Evolutionary conservation across 2,888 invertebrate species (phyloP).

Genomic region (Margaritifera margaritifera): DNA sequence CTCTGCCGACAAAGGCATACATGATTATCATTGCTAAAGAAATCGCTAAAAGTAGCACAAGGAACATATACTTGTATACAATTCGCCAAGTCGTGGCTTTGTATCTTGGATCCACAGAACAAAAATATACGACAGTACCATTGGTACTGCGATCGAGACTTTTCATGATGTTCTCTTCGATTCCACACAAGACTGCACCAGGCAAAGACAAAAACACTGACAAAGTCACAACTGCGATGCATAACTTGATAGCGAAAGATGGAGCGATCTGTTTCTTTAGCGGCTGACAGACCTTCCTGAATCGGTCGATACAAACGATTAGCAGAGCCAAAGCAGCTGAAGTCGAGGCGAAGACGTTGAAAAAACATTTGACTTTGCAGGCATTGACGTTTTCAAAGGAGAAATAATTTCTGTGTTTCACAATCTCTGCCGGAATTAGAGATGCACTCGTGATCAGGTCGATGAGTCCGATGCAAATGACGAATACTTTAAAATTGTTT

Average conservation of each 20-base stretch:
- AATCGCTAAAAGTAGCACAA: conserved; percentile 22
- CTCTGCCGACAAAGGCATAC: conserved; percentile 29
- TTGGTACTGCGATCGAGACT: conserved; percentile 21
- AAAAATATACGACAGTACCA: conserved; percentile 27
- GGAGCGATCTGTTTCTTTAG: conserved; percentile 30
- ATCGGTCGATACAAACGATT: conserved; percentile 33
- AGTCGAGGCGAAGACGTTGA: conserved; percentile 31
- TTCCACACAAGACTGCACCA: conserved; percentile 34
- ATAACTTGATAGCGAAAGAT: conserved; percentile 19
- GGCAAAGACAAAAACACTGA: conserved; percentile 27
- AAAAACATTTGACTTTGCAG: conserved; percentile 35
- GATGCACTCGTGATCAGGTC: conserved; percentile 33
- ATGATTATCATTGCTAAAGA: conserved; percentile 26
- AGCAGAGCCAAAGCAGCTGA: conserved; percentile 29
- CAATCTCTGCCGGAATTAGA: conserved; percentile 33
- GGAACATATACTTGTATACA: conserved; percentile 28
- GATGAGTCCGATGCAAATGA: conserved; percentile 28
- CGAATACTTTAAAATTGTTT: conserved; percentile 38
- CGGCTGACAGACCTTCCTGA: conserved; percentile 27
- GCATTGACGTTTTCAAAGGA: conserved; percentile 20
- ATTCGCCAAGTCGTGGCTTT: conserved; percentile 20
- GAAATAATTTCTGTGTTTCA: conserved; percentile 33
- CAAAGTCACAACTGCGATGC: conserved; percentile 18
- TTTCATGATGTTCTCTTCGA: conserved; percentile 16
- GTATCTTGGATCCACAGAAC: conserved; percentile 24